Evolutionary conservation across 2,888 invertebrate species (phyloP), one percentile per base, ranked within the genome.

Genomic region (Aricia artaxerxes): DNA sequence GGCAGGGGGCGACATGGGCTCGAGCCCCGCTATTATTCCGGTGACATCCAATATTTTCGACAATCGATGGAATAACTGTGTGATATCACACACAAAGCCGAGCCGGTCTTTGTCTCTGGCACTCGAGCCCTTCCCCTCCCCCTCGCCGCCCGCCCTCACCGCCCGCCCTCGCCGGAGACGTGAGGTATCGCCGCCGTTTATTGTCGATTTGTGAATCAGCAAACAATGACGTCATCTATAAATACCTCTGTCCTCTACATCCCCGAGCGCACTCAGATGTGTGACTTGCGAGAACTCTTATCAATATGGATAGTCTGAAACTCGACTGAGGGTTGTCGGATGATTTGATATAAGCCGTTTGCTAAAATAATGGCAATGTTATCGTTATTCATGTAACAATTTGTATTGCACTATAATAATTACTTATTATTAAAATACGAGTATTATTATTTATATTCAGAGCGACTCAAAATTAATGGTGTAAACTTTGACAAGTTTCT

Each of bases 41-140:
- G 75, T 75, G 75, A 75, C 24, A 75, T 75, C 44, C 44, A 53
- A 76, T 76, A 76, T 76, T 76, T 76, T 76, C 53, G 57, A 76
- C 76, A 57, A 76, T 76, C 76, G 76, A 76, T 76, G 76, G 31
- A 53, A 76, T 76, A 76, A 76, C 31, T 76, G 76, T 76, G 76
- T 57, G 76, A 76, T 75, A 44, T 44, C 75, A 75, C 49, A 49
- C 75, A 75, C 69, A 69, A 69, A 69, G 69, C 64, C 64, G 31
- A 64, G 64, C 69, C 69, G 69, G 69, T 38, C 69, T 69, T 69
- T 69, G 69, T 69, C 69, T 69, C 69, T 69, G 69, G 69, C 69
- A 69, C 69, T 69, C 35, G 69, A 69, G 69, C 31, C 64, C 64
- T 24, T n/a, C 61, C 61, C 6, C 4, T 11, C 31, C 64, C 64